phyloP scores from a whole-genome alignment of 2,113 vertebrate species.

The Maylandia zebra region DNA sequence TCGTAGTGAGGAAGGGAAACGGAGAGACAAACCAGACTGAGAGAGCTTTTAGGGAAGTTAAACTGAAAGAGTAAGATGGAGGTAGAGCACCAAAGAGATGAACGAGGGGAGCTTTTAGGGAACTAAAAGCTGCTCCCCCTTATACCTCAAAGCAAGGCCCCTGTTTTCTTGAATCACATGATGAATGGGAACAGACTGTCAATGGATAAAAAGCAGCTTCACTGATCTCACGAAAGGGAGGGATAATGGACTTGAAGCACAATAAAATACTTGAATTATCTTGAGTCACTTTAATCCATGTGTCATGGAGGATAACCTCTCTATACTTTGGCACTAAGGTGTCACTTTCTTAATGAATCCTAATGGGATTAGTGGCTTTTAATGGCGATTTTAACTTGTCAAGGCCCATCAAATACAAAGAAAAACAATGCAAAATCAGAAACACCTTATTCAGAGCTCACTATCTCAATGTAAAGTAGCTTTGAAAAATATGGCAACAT shows the following conservation, averaged over 20 bases:
- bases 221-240: constrained; percentile 1
- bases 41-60: constrained; percentile 26
- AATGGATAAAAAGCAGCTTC: constrained; percentile 22
- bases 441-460: background rate
- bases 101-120: constrained; percentile 22
- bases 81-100: background rate
- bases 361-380: constrained; percentile 40
- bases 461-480: background rate
- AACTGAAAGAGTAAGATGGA: background rate
- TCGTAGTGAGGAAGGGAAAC: background rate
- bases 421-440: background rate
- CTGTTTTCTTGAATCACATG: constrained; percentile 17
- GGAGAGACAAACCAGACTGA: background rate
- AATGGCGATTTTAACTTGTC: background rate
- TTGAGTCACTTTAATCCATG: constrained; percentile 19
- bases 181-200: constrained; percentile 22
- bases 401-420: background rate
- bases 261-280: constrained; percentile 46
- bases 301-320: constrained; percentile 2
- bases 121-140: constrained; percentile 42
- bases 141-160: constrained; percentile 20
- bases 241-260: constrained; percentile 27
- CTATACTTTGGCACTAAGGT: background rate
- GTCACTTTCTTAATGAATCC: constrained; percentile 26
- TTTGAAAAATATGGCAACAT: background rate